Evolutionary conservation across 2,113 vertebrate genomes (phyloP), one percentile per base, ranked within the genome.

Genomic region (Rattus rattus): DNA sequence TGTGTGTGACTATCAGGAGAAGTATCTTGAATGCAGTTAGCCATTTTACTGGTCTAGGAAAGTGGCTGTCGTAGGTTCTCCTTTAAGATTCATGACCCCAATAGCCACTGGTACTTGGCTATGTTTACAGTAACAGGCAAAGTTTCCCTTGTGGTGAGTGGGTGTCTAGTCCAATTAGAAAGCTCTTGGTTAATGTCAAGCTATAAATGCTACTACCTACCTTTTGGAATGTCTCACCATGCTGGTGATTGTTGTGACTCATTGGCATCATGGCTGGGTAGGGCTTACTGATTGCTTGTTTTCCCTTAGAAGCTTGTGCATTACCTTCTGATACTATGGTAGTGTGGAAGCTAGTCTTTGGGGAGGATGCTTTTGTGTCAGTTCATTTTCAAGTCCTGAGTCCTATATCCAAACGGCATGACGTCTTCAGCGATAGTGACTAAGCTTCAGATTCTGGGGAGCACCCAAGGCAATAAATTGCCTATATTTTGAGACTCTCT

Each of bases 41-140:
- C 11, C 39, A 59, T 61, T n/a, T 22, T 59, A n/a, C 20, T 39
- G 20, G 36, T 26, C 36, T 59, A 61, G 36, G 11, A 83, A 83
- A 39, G 11, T 1, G 10, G 22, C 20, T 5, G 0, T n/a, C 24
- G 54, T 59, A 24, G 52, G 2, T n/a, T n/a, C 36, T 24, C 1
- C 36, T 81, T 20, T 59, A 59, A n/a, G 54, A 14, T 24, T 11
- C 20, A 59, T 2, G 17, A 36, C 17, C 8, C 22, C 52, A 80
- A 3, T 22, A 56, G 30, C 33, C 1, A 59, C 11, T 59, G n/a
- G 19, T 81, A n/a, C 11, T n/a, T 81, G 79, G 79, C 33, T n/a
- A 81, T 52, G 33, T 59, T 81, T 59, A n/a, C 20, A 81, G 36
- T 81, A 81, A n/a, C 20, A 81, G 52, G 36, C 19, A n/a, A n/a